Base-by-base conservation (phyloP, 2,113 vertebrate genomes). In the Argyrosomus japonicus region DNA sequence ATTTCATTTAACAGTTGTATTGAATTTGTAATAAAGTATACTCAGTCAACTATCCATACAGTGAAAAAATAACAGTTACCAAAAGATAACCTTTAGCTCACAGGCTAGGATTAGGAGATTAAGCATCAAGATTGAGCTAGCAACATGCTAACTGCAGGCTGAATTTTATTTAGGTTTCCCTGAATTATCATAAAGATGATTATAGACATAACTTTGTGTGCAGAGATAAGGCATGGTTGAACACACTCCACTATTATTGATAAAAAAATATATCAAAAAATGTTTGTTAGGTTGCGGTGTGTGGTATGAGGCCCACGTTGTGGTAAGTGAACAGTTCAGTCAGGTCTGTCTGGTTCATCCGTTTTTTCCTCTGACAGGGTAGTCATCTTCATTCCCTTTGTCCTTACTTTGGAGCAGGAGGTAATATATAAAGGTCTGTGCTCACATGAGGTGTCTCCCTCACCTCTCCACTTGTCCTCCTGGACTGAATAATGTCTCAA, bases 301-400 rank as follows among this genome's bases (percentile, higher is more conserved):
- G 80, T 95, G 92, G 92, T 94, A 91, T 93, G 95, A 94, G 95
- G 92, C 75, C 56, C 82, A 69, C 77, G 80, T 70, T 86, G 89
- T 50, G 53, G 68, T 87, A 78, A 87, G 81, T 87, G 87, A 90
- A 88, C 88, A 85, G 84, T 91, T 92, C 89, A 93, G 87, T 89
- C 90, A 92, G 83, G 75, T 90, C 79, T 88, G 88, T 87, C 77
- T 93, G 89, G 80, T 95, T 95, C 91, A 93, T 92, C 83, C 82
- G 86, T 93, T 94, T 88, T 81, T 85, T 43, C 68, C 75, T 15
- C 48, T 94, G 93, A 93, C 93, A 93, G 93, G 85, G 84, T 62
- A 95, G 93, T 97, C 97, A 98, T 98, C 97, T 98, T 97, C 90
- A 94, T 94, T 95, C 88, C 68, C 87, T 92, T 94, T 94, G 92